Evolutionary conservation across 1,140 invertebrate genomes (phyloP).

Genomic region (Macrosteles quadrilineatus): DNA sequence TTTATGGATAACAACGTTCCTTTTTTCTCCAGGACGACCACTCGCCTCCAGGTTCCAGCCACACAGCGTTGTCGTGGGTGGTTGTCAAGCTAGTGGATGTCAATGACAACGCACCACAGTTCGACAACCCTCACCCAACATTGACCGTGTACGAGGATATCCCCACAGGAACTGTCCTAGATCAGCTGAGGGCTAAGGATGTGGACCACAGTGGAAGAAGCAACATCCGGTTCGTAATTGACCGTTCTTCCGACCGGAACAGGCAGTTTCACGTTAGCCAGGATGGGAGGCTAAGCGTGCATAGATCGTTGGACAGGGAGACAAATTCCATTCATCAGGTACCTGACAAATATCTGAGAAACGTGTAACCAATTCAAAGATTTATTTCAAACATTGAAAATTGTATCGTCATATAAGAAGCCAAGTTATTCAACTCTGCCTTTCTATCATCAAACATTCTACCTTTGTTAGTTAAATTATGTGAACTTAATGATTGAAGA

Average conservation of each 20-base stretch:
- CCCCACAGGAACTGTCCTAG: constrained; percentile 80
- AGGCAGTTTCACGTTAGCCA: constrained; percentile 89
- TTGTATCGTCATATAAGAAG: no score
- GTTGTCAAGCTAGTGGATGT: constrained; percentile 89
- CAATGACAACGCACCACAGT: constrained; percentile 92
- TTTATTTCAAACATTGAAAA: no score
- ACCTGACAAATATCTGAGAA: no score
- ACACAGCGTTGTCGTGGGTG: constrained; percentile 93
- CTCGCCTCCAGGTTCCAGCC: constrained; percentile 52
- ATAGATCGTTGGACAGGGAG: constrained; percentile 82
- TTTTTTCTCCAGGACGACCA: constrained; percentile 70
- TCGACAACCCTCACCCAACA: constrained; percentile 90
- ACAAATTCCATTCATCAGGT: constrained; percentile 86
- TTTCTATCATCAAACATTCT: no score
- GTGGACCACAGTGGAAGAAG: constrained; percentile 90
- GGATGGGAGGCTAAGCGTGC: constrained; percentile 89
- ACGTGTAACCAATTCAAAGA: no score
- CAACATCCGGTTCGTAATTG: constrained; percentile 88
- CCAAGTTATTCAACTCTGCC: no score
- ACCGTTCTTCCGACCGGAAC: constrained; percentile 84
- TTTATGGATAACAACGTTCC: no score
- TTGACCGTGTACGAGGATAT: constrained; percentile 88
- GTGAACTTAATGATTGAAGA: no score
- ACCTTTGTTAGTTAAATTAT: no score
- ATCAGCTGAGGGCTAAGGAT: constrained; percentile 91